Base-by-base conservation (phyloP, 2,797 vertebrate genomes). In the Dromococcyx pavoninus region DNA sequence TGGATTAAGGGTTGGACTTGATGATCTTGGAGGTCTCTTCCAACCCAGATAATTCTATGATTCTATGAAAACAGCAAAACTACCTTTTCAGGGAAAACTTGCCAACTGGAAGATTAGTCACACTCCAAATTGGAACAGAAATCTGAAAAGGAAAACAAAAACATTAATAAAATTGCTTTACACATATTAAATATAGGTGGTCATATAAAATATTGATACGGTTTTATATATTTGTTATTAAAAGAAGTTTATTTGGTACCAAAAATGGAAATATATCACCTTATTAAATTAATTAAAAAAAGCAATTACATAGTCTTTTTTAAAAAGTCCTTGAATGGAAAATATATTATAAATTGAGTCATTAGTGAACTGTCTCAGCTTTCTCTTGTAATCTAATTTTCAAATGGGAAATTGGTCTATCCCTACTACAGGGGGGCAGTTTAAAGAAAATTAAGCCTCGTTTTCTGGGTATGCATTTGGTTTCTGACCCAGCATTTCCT, bases 291-390 rank as follows among this genome's bases (percentile, higher is more conserved):
- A 9, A 48, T 37, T 37, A 15, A n/a, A 77, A 77, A 53, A 4
- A 57, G 10, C 2, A 72, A 13, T 22, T 0, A 9, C 10, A 13
- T 2, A 10, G 4, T 41, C 74, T 74, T 57, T 28, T 1, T 8
- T 65, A 60, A 81, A 56, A 57, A 10, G 1, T 58, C 39, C 6
- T 33, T 73, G 35, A 80, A 7, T 61, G 22, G 22, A 89, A 83
- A 77, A 77, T 16, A 19, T 16, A 71, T 30, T n/a, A 28, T 3
- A 72, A 81, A 65, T 32, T 24, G 12, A 35, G 10, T 46, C 21
- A 50, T 19, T 39, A 54, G 3, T 10, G 23, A 61, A 5, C 7
- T 24, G 5, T 39, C 70, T 78, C 22, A 64, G 46, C 7, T 57
- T 64, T 70, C n/a, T 78, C 28, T 48, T 9, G 2, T 18, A 57